These are phyloP conservation scores for Tenrec ecaudatus DNA, from an alignment of 2,113 vertebrate species.

Conservation along the genomic window DNA sequence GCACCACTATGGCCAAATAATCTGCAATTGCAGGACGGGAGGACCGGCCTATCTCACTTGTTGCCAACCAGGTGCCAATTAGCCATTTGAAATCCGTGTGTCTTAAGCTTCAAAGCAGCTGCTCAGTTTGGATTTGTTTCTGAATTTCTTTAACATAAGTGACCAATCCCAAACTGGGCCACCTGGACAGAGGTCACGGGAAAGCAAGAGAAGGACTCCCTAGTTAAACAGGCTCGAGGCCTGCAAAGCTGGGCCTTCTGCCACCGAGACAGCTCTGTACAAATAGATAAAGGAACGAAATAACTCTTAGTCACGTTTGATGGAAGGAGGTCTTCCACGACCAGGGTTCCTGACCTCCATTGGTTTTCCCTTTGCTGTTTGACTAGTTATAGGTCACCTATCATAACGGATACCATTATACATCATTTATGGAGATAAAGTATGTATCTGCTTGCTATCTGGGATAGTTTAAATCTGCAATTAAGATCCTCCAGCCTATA, in stretches of 20 bases:
- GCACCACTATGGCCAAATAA: not conserved
- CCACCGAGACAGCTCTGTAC: constrained; percentile 17
- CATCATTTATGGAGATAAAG: not conserved
- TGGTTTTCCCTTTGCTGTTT: not conserved
- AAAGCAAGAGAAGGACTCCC: not conserved
- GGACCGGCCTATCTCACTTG: not conserved
- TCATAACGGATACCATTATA: not conserved
- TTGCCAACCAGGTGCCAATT: not conserved
- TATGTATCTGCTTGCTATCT: no score
- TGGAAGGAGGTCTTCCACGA: not conserved
- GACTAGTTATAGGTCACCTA: not conserved
- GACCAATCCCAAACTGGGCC: not conserved
- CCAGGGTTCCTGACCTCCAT: not conserved
- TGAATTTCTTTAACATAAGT: constrained; percentile 59
- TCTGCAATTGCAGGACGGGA: not conserved
- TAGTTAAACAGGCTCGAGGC: not conserved
- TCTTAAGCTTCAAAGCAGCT: constrained; percentile 20
- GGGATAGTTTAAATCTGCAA: not conserved
- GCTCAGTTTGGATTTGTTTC: not conserved
- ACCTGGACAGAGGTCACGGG: not conserved
- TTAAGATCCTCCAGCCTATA: not conserved
- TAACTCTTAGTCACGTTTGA: not conserved
- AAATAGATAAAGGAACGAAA: constrained; percentile 33
- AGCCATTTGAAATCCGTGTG: constrained; percentile 16
- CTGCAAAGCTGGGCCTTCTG: not conserved